Evolutionary conservation across 2,797 vertebrate species (phyloP).

Genomic region (Ataeniobius toweri): DNA sequence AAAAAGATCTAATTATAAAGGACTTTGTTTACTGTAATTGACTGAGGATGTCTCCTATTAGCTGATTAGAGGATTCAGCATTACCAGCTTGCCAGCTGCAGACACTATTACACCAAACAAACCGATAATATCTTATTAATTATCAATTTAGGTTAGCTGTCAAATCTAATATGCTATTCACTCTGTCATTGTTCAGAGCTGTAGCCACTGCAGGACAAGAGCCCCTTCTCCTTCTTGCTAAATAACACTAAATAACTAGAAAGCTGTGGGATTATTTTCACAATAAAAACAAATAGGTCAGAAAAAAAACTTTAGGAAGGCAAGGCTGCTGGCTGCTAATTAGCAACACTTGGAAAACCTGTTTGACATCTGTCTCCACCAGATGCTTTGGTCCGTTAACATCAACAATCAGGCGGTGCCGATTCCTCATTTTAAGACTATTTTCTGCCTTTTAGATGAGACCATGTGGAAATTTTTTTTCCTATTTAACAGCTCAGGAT

Average conservation of each 20-base stretch:
- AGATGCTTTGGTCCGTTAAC: no score
- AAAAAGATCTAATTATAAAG: background rate
- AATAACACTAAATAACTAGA: background rate
- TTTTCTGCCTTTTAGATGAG: no score
- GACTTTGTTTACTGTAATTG: background rate
- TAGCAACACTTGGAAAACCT: no score
- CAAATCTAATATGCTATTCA: constrained; percentile 2
- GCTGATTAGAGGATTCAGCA: background rate
- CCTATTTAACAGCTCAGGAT: no score
- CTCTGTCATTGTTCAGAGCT: background rate
- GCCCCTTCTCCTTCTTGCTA: background rate
- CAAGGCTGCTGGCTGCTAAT: no score
- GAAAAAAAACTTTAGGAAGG: no score
- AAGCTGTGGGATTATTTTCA: no score
- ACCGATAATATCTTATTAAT: constrained; percentile 1
- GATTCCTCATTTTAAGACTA: no score
- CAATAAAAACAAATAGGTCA: no score
- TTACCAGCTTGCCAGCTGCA: background rate
- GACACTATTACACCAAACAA: background rate
- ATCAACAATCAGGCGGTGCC: no score
- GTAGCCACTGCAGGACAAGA: background rate
- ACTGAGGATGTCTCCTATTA: background rate
- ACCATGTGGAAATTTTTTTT: no score
- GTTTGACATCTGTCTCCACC: no score
- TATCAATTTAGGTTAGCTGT: constrained; percentile 1